Base-by-base conservation (phyloP, 2,797 vertebrate species). In the Micrastur ruficollis region DNA sequence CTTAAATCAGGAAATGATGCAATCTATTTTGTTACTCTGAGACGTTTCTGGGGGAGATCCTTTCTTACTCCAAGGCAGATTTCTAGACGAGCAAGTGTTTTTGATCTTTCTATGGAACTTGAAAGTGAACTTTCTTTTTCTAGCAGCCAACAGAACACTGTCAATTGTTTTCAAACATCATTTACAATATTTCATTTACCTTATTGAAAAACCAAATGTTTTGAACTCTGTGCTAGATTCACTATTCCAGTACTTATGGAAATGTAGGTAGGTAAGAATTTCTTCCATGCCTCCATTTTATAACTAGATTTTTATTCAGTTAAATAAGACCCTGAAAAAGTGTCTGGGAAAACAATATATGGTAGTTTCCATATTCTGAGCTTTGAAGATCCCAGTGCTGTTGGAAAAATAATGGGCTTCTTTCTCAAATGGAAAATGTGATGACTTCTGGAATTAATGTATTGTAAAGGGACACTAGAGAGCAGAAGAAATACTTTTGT, bases 1-100 rank as follows among this genome's bases (percentile, higher is more conserved):
- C 93, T 96, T 91, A 94, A 94, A 93, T 78, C 91, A 95, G 96
- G 97, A 97, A 97, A 95, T 97, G 94, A 97, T 95, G 94, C 86
- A 97, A 97, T 94, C 85, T 90, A 40, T 81, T 95, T 97, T 95
- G 93, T 96, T 96, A 52, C 79, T 82, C 79, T 36, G 63, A 76
- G 71, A 84, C 68, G 40, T 92, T 97, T 93, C 94, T 93, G 42
- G 58, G 86, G 84, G 86, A 92, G 79, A 93, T 96, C 75, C 83
- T 89, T 86, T 91, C 38, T 83, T 66, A 74, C 32, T 83, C 71
- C 47, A 36, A 90, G 87, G 81, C 52, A 82, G 50, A 90, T 85
- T 95, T 95, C 74, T 92, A 92, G 75, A 86, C 0, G 0, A 88
- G 36, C 68, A 65, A 92, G 40, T 70, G 40, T 0, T 73, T 89